Conservation (phyloP, 2,113 vertebrate genomes). For the Vidua chalybeata region DNA sequence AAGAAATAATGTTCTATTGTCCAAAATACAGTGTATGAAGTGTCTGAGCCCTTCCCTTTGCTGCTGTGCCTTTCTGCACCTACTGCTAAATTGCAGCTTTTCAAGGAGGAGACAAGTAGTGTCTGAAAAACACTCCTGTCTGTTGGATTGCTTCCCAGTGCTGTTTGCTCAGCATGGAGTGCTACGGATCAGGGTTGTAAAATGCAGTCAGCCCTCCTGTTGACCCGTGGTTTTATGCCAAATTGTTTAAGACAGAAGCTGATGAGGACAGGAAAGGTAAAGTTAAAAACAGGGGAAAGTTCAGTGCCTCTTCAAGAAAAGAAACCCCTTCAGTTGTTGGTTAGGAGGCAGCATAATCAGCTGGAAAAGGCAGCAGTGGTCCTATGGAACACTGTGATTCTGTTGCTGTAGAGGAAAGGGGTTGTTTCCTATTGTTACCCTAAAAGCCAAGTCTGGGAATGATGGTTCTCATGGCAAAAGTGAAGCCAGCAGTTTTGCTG, state of each 20-base stretch:
- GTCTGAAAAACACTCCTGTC: neutral
- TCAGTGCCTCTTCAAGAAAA: neutral
- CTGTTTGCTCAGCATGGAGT: neutral
- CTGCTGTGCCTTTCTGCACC: neutral
- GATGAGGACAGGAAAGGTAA: neutral
- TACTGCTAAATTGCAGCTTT: neutral
- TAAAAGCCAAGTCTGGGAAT: neutral
- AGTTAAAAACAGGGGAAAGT: neutral
- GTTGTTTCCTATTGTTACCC: neutral
- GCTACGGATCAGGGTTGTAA: neutral
- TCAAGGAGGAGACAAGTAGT: neutral
- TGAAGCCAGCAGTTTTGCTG: neutral
- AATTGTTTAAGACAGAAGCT: neutral
- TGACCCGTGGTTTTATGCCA: neutral
- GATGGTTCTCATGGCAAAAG: neutral
- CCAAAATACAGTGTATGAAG: neutral
- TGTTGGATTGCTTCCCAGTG: neutral
- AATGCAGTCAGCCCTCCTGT: neutral
- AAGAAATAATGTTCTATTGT: neutral
- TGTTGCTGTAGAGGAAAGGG: neutral
- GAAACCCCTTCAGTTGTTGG: neutral
- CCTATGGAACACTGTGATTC: neutral
- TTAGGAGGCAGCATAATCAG: rapidly evolving
- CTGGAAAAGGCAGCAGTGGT: neutral
- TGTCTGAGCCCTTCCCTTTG: neutral